Evolutionary conservation across 2,888 invertebrate genomes (phyloP).

Genomic region (Latheticus oryzae): DNA sequence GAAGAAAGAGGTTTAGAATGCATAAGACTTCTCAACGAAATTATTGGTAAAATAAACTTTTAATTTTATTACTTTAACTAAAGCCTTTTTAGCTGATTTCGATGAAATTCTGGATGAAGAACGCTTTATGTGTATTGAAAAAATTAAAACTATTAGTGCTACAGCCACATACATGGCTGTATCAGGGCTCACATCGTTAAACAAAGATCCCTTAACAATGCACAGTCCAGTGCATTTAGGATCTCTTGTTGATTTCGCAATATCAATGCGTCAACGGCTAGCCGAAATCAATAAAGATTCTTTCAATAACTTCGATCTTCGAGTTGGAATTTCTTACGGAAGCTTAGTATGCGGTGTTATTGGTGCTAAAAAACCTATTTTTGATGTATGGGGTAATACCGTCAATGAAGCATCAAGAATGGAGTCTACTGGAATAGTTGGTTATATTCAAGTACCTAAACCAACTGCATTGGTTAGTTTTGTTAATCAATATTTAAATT

Average conservation of each 20-base stretch:
- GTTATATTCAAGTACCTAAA: slow-evolving; percentile 89
- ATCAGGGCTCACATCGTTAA: slow-evolving; percentile 84
- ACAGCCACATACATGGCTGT: slow-evolving; percentile 94
- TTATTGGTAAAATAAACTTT: slow-evolving; percentile 77
- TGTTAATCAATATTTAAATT: not conserved
- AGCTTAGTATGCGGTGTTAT: slow-evolving; percentile 95
- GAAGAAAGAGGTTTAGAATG: slow-evolving; percentile 99
- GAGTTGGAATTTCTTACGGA: slow-evolving; percentile 93
- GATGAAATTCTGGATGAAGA: slow-evolving; percentile 89
- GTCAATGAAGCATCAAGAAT: slow-evolving; percentile 97
- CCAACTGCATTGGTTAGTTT: slow-evolving; percentile 79
- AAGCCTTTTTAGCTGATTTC: slow-evolving; percentile 77
- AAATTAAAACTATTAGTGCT: slow-evolving; percentile 94
- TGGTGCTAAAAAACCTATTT: slow-evolving; percentile 94
- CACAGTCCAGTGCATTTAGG: slow-evolving; percentile 81
- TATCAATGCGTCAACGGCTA: slow-evolving; percentile 86
- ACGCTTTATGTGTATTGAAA: slow-evolving; percentile 88
- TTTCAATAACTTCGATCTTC: slow-evolving; percentile 93
- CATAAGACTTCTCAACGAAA: slow-evolving; percentile 95
- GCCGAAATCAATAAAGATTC: slow-evolving; percentile 95
- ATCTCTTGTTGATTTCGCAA: slow-evolving; percentile 91
- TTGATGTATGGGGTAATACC: slow-evolving; percentile 97
- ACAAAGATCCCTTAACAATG: slow-evolving; percentile 51
- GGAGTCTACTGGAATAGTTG: slow-evolving; percentile 93
- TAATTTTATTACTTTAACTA: not conserved